These are phyloP conservation scores for Xestia xanthographa DNA, from an alignment of 2,888 invertebrate genomes.

Conservation along the genomic window DNA sequence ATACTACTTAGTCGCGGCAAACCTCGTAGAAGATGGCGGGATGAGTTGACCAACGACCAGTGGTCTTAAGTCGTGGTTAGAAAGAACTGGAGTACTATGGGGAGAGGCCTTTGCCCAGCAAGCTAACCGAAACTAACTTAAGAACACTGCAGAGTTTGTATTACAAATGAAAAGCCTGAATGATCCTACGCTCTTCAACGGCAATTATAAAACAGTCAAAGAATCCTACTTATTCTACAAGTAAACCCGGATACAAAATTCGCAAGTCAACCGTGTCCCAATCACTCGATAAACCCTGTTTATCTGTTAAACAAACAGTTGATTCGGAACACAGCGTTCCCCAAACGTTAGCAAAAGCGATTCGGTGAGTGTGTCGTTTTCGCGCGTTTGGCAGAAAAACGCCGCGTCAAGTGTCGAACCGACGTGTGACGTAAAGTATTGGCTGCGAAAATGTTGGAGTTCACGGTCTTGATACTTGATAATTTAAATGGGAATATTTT, in stretches of 20 bases:
- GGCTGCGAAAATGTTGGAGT: constrained; percentile 35
- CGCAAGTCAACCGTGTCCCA: constrained; percentile 16
- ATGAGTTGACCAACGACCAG: background rate
- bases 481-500: background rate
- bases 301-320: constrained; percentile 48
- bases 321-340: constrained; percentile 37
- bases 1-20: background rate
- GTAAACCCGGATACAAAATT: constrained; percentile 6
- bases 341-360: constrained; percentile 42
- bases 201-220: background rate
- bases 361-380: constrained; percentile 36
- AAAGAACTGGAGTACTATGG: background rate
- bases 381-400: constrained; percentile 49
- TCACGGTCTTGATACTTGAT: constrained; percentile 56
- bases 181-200: background rate
- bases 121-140: background rate
- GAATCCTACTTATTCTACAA: background rate
- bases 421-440: constrained; percentile 63
- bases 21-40: background rate
- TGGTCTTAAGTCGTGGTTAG: background rate
- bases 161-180: background rate
- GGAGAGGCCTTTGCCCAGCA: background rate
- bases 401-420: constrained; percentile 58
- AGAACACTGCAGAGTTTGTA: background rate
- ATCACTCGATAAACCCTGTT: constrained; percentile 44